These are phyloP conservation scores for Sinohyriopsis cumingii DNA, from an alignment of 2,888 invertebrate species.

Conservation along the genomic window DNA sequence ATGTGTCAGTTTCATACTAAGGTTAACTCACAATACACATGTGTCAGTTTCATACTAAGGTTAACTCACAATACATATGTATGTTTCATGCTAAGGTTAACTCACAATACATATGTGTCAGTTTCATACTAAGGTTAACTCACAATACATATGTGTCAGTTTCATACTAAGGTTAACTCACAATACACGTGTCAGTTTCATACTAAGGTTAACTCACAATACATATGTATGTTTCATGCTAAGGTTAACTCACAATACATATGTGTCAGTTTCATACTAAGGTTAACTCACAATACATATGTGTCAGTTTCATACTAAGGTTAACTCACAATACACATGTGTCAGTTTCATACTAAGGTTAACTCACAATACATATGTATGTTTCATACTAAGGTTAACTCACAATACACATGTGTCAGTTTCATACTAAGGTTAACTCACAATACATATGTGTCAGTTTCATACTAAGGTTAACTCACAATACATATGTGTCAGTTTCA, in stretches of 20 bases:
- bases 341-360: conserved; percentile 37
- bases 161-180: conserved; percentile 39
- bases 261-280: conserved; percentile 8
- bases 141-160: not conserved
- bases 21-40: conserved; percentile 33
- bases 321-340: conserved; percentile 17
- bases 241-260: conserved; percentile 40
- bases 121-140: conserved; percentile 39
- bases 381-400: conserved; percentile 39
- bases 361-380: not conserved
- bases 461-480: conserved; percentile 38
- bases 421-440: conserved; percentile 39
- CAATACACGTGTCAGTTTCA: not conserved
- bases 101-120: not conserved
- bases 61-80: conserved; percentile 17
- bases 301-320: conserved; percentile 26
- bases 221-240: not conserved
- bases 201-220: conserved; percentile 40
- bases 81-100: conserved; percentile 38
- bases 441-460: not conserved
- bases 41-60: conserved; percentile 26
- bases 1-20: conserved; percentile 8
- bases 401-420: not conserved
- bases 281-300: conserved; percentile 33
- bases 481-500: not conserved